Conservation (phyloP, 2,888 invertebrate species). For the Adineta ricciae region DNA sequence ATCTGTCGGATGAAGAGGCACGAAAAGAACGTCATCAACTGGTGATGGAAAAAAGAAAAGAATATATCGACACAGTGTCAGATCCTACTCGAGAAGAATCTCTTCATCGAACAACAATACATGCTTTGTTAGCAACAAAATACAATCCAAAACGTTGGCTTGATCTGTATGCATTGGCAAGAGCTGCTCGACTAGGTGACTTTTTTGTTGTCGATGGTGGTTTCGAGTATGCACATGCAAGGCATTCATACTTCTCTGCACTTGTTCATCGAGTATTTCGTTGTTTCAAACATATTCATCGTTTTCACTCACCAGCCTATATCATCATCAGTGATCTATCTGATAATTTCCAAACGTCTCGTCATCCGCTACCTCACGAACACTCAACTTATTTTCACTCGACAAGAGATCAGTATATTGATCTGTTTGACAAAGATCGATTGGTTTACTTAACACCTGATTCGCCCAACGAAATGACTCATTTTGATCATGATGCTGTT, state of each 20-base stretch:
- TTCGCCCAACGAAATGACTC: constrained; percentile 64
- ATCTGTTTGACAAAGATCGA: constrained; percentile 56
- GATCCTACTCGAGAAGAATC: not conserved
- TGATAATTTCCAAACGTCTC: not conserved
- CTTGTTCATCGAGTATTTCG: not conserved
- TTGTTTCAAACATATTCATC: not conserved
- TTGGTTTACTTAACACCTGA: constrained; percentile 85
- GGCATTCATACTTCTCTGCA: not conserved
- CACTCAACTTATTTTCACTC: not conserved
- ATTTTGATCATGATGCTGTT: constrained; percentile 64
- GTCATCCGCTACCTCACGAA: not conserved
- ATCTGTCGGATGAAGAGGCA: not conserved
- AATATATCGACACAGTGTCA: not conserved
- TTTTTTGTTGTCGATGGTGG: not conserved
- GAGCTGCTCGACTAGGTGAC: not conserved
- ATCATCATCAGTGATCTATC: not conserved
- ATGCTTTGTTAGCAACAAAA: not conserved
- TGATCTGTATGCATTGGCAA: not conserved
- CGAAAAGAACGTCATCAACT: not conserved
- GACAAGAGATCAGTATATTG: constrained; percentile 44
- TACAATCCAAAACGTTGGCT: not conserved
- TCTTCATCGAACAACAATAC: not conserved
- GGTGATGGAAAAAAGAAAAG: not conserved
- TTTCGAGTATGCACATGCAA: not conserved
- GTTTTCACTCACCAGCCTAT: constrained; percentile 6